A percentile compares a stretch with the other conserved stretches of the same genome.
Conservation (phyloP, 2,888 invertebrate species). For the Mongoloraphidia duomilia region DNA sequence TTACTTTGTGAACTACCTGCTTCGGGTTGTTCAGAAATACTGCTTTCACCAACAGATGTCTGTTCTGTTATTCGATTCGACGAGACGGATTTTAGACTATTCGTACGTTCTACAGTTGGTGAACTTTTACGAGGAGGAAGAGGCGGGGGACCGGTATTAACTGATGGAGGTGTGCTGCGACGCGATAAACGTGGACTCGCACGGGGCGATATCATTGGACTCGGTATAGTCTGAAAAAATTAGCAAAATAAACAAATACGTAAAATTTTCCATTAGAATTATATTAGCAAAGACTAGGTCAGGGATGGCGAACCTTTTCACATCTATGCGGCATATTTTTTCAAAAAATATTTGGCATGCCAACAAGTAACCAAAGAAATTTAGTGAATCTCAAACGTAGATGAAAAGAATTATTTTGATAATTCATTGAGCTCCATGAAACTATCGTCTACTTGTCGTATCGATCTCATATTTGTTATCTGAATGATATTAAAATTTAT, state of each 20-base stretch:
- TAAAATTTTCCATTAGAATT: neutral
- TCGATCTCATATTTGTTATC: no score
- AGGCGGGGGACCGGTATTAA: conserved; percentile 38
- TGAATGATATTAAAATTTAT: no score
- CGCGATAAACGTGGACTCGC: conserved; percentile 36
- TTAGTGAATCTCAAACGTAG: neutral
- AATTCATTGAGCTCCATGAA: no score
- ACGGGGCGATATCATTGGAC: conserved; percentile 41
- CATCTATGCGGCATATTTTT: no score
- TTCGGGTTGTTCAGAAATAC: conserved; percentile 11
- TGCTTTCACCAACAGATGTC: conserved; percentile 12
- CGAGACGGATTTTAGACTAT: conserved; percentile 5
- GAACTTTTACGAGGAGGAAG: conserved; percentile 46
- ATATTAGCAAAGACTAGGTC: no score
- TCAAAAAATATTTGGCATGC: neutral
- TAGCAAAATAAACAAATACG: conserved; percentile 5
- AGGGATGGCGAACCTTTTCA: no score
- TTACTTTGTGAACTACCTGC: conserved; percentile 8
- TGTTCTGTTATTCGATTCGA: conserved; percentile 18
- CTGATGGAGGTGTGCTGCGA: conserved; percentile 26
- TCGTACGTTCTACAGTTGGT: conserved; percentile 28
- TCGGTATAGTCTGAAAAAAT: conserved; percentile 30
- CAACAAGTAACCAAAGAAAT: conserved; percentile 7
- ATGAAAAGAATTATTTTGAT: no score
- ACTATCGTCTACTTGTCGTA: no score